These are phyloP conservation scores for Neoitamus cyanurus DNA, from an alignment of 2,888 invertebrate genomes.

Conservation along the genomic window DNA sequence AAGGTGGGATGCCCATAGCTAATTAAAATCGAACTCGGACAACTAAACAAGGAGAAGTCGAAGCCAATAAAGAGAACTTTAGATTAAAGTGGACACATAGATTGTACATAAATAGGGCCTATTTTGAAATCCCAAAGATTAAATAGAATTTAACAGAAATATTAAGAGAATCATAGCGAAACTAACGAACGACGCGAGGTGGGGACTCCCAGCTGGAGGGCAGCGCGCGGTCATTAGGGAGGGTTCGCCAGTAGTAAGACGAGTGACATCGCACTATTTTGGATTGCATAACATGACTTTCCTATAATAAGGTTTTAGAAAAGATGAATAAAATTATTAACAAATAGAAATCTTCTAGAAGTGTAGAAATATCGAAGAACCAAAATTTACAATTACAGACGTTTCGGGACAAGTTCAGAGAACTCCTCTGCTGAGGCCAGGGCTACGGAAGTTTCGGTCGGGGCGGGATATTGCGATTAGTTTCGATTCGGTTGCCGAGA, in stretches of 20 bases:
- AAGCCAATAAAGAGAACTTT: constrained; percentile 14
- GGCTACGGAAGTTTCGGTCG: neutral
- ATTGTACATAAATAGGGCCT: constrained; percentile 40
- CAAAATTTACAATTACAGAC: constrained; percentile 18
- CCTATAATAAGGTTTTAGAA: constrained; percentile 33
- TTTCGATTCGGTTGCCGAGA: neutral
- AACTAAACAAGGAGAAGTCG: constrained; percentile 11
- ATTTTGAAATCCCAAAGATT: constrained; percentile 23
- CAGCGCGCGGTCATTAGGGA: neutral
- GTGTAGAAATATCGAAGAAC: constrained; percentile 30
- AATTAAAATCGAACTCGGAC: neutral
- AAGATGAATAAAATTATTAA: constrained; percentile 23
- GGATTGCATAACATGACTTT: constrained; percentile 15
- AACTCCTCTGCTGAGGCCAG: neutral
- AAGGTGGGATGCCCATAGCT: neutral
- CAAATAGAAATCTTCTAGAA: constrained; percentile 18
- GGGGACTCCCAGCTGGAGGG: neutral
- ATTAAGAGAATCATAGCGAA: constrained; percentile 15
- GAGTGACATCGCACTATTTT: constrained; percentile 14
- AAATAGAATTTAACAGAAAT: constrained; percentile 26
- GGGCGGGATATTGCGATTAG: neutral
- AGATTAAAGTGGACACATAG: constrained; percentile 18
- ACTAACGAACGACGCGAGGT: neutral
- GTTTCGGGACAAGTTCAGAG: neutral
- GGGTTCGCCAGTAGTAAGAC: constrained; percentile 8